A percentile compares a stretch with the other conserved stretches of the same genome.
These are phyloP conservation scores for Pangasius macronema DNA, from an alignment of 2,797 vertebrate genomes.

Conservation along the genomic window DNA sequence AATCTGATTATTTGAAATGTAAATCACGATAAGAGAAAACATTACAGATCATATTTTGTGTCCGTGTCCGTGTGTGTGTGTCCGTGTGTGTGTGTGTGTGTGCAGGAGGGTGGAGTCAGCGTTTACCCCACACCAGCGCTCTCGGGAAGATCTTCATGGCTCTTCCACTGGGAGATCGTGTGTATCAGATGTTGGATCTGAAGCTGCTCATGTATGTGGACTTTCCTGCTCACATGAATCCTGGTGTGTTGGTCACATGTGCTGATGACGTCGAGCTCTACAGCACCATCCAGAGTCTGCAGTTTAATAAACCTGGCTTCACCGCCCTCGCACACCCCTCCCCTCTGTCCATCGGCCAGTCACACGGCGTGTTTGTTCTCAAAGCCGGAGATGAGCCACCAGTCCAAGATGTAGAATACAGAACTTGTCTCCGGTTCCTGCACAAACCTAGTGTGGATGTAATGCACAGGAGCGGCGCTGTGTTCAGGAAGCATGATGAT, in stretches of 20 bases:
- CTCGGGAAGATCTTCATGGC: conserved; percentile 93
- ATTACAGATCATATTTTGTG: neutral
- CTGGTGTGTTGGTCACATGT: conserved; percentile 87
- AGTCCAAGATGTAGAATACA: conserved; percentile 72
- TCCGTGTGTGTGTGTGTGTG: neutral
- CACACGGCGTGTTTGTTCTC: conserved; percentile 92
- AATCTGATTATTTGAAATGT: neutral
- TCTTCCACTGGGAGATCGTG: conserved; percentile 84
- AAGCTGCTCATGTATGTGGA: conserved; percentile 94
- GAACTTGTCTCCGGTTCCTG: conserved; percentile 79
- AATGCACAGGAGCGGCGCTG: conserved; percentile 79
- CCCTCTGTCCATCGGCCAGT: conserved; percentile 79
- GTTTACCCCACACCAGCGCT: conserved; percentile 89
- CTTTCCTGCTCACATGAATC: conserved; percentile 86
- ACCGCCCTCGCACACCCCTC: conserved; percentile 93
- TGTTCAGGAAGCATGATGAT: conserved; percentile 55
- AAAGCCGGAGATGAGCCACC: conserved; percentile 60
- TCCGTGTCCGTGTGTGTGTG: neutral
- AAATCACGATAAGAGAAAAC: neutral
- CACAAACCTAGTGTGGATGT: conserved; percentile 86
- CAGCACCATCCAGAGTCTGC: conserved; percentile 68
- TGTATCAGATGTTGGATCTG: conserved; percentile 94
- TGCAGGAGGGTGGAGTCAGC: conserved; percentile 92
- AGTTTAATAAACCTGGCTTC: conserved; percentile 85
- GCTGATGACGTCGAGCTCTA: conserved; percentile 95